A percentile compares a stretch with the other conserved stretches of the same genome.
Evolutionary conservation across 37 sponge, comb jelly and placozoan genomes (phyloP).

Genomic region (Aplysina aerophoba): DNA sequence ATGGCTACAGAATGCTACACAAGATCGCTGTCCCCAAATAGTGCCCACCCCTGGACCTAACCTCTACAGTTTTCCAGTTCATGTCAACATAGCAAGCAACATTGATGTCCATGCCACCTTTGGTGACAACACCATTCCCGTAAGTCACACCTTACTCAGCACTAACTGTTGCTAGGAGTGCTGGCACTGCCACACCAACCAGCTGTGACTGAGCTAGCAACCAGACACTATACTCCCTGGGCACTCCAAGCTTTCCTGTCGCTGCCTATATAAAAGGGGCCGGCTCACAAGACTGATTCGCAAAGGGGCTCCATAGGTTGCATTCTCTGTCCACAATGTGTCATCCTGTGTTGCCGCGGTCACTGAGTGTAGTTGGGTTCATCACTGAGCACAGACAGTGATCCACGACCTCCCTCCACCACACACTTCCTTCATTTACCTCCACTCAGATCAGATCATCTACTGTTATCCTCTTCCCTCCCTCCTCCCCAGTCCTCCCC

Average conservation of each 20-base stretch:
- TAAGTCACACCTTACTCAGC: slow-evolving; percentile 22
- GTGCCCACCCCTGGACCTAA: background rate
- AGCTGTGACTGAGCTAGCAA: background rate
- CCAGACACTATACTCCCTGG: background rate
- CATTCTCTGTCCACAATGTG: no score
- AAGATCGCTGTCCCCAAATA: background rate
- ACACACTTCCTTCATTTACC: background rate
- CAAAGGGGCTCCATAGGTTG: no score
- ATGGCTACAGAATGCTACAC: background rate
- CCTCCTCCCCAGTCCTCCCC: slow-evolving; percentile 10
- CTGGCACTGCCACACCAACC: no score
- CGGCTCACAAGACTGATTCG: no score
- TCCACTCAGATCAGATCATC: background rate
- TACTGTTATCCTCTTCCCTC: background rate
- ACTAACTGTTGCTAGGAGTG: slow-evolving; percentile 21
- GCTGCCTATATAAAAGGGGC: no score
- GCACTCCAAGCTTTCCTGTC: no score
- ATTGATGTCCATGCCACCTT: background rate
- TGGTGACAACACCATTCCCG: slow-evolving; percentile 7
- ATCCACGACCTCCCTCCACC: slow-evolving; percentile 9
- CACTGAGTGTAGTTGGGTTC: no score
- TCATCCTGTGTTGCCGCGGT: no score
- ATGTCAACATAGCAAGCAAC: background rate
- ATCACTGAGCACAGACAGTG: no score
- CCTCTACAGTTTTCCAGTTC: no score